Evolutionary conservation across 1,140 invertebrate species (phyloP), one percentile per base, ranked within the genome.

Genomic region (Halesus radiatus): DNA sequence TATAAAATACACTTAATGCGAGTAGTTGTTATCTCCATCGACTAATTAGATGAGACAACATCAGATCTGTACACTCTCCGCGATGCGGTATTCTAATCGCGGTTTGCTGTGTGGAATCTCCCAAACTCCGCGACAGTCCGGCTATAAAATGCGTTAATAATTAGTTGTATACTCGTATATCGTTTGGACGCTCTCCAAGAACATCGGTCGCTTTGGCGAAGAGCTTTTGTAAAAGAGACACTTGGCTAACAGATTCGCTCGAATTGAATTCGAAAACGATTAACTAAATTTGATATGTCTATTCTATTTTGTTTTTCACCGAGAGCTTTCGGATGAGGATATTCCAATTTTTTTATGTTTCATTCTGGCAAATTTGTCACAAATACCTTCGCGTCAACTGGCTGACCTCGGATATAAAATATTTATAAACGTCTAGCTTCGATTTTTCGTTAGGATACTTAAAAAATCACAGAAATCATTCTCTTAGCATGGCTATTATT

Each of bases 101-200:
- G 56, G 7, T 62, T 18, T 32, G 45, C 20, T 20, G 32, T 32
- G 29, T 78, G 50, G 50, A 70, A 54, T 64, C 15, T 23, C 29
- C 29, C 13, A 18, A 66, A 64, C 15, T 62, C 37, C 20, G 26
- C 76, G 52, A 64, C 76, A 70, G 76, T 78, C 76, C 66, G 56
- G 68, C 66, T 60, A 79, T 79, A 79, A 79, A 79, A 79, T 79
- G 66, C 78, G 56, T 79, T 79, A 79, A 73, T 79, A 79, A 79
- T 79, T 79, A 79, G 78, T 68, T 73, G 62, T 62, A n/a, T n/a
- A n/a, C n/a, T n/a, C n/a, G 68, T 72, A 54, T 73, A 62, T 73
- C 68, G 78, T 66, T 79, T 79, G 78, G 78, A 72, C 8, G 20
- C 32, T 4, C 10, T 72, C 78, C 78, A 79, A 79, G 68, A 72